A percentile compares a stretch with the other conserved stretches of the same genome.
These are phyloP conservation scores for Colostygia pectinataria DNA, from an alignment of 2,888 invertebrate genomes.

Conservation along the genomic window DNA sequence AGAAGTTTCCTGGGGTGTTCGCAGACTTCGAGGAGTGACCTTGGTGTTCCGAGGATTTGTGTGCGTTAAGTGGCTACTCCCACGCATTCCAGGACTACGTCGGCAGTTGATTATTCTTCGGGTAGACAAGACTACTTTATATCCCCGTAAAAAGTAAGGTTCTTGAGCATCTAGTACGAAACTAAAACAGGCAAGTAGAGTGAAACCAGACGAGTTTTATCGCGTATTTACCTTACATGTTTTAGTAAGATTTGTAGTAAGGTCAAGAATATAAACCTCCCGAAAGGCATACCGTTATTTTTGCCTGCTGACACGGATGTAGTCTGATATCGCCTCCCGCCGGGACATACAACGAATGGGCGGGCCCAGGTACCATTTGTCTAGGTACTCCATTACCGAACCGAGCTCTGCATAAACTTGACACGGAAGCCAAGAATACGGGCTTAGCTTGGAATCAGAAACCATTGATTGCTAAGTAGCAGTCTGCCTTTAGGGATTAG, in stretches of 20 bases:
- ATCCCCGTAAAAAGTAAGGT: too few relatives aligned
- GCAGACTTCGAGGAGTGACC: too few relatives aligned
- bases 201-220: too few relatives aligned
- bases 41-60: too few relatives aligned
- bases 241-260: neutral
- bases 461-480: neutral
- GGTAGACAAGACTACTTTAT: too few relatives aligned
- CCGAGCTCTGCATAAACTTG: conserved; percentile 21
- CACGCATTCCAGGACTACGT: too few relatives aligned
- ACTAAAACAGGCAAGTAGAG: too few relatives aligned
- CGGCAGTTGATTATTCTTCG: too few relatives aligned
- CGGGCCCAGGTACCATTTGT: conserved; percentile 31
- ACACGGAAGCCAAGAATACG: conserved; percentile 15
- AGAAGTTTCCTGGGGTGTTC: too few relatives aligned
- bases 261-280: conserved; percentile 9
- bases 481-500: too few relatives aligned
- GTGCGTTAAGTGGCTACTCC: too few relatives aligned
- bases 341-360: conserved; percentile 30
- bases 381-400: conserved; percentile 22
- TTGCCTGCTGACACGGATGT: conserved; percentile 10
- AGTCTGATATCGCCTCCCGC: conserved; percentile 3
- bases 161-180: too few relatives aligned
- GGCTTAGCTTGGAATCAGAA: conserved; percentile 1
- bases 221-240: neutral
- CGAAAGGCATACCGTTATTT: neutral